Evolutionary conservation across 2,797 vertebrate genomes (phyloP).

Genomic region (Coendou prehensilis): DNA sequence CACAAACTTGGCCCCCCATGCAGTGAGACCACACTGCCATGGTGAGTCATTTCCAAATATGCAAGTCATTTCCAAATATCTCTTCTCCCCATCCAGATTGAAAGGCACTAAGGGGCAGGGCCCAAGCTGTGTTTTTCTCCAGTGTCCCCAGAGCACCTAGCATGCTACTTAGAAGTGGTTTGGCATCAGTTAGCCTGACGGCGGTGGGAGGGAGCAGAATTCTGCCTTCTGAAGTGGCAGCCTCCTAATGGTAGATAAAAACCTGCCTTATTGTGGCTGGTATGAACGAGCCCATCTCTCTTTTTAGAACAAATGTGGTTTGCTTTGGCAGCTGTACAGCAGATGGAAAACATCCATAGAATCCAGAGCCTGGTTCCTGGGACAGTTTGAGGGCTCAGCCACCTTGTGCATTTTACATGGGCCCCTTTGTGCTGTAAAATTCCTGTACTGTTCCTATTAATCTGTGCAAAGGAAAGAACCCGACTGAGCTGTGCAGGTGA

Average conservation of each 20-base stretch:
- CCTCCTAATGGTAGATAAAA: neutral
- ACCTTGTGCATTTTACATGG: neutral
- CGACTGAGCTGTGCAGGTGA: neutral
- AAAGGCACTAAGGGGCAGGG: neutral
- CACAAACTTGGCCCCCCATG: neutral
- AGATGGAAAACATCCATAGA: neutral
- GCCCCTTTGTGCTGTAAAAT: neutral
- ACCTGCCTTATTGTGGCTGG: neutral
- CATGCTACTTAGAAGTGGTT: neutral
- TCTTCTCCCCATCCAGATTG: neutral
- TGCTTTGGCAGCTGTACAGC: neutral
- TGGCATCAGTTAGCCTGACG: neutral
- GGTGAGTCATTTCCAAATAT: constrained; percentile 37
- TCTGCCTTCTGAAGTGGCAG: neutral
- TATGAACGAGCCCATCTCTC: neutral
- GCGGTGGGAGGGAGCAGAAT: neutral
- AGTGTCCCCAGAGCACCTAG: neutral
- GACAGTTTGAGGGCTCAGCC: neutral
- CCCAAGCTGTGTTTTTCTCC: neutral
- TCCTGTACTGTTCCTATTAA: neutral
- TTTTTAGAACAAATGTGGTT: constrained; percentile 39
- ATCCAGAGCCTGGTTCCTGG: neutral
- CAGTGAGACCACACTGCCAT: neutral
- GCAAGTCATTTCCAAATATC: constrained; percentile 44
- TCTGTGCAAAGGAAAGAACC: neutral